phyloP scores from a whole-genome alignment of 2,888 invertebrate species.

The Portevinia maculata region DNA sequence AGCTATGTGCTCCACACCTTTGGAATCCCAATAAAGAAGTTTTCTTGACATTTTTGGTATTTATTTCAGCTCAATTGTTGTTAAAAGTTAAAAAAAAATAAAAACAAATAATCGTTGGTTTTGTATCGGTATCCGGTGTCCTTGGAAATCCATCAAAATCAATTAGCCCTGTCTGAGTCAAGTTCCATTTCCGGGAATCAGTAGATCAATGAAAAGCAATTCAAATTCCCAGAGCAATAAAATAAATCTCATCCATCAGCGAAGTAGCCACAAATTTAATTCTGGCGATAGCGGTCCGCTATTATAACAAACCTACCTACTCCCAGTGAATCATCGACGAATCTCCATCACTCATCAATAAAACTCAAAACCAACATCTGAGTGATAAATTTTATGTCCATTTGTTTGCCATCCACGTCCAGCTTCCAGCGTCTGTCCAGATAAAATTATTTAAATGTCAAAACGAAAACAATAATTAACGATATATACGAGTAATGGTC shows the following conservation, averaged over 20 bases:
- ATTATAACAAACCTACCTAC: neutral
- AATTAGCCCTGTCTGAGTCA: conserved; percentile 53
- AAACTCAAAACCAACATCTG: conserved; percentile 40
- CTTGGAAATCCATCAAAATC: conserved; percentile 57
- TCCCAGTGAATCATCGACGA: conserved; percentile 44
- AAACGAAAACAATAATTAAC: conserved; percentile 71
- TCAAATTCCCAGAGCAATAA: conserved; percentile 40
- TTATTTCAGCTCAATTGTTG: too few relatives aligned
- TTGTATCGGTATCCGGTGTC: conserved; percentile 15
- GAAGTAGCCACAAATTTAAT: conserved; percentile 51
- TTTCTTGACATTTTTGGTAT: too few relatives aligned
- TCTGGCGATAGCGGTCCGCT: neutral
- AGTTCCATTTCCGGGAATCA: conserved; percentile 61
- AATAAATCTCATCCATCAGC: conserved; percentile 49
- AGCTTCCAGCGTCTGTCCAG: neutral
- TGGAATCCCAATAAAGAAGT: too few relatives aligned
- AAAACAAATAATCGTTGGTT: too few relatives aligned
- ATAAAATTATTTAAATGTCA: conserved; percentile 73
- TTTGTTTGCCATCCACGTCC: conserved; percentile 59
- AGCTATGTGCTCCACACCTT: too few relatives aligned
- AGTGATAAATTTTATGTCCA: conserved; percentile 66
- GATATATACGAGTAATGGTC: conserved; percentile 46
- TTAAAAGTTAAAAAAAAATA: too few relatives aligned
- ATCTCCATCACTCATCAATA: conserved; percentile 53
- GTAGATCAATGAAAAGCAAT: conserved; percentile 42